Base-by-base conservation (phyloP, 2,113 vertebrate genomes). In the Gambusia holbrooki region DNA sequence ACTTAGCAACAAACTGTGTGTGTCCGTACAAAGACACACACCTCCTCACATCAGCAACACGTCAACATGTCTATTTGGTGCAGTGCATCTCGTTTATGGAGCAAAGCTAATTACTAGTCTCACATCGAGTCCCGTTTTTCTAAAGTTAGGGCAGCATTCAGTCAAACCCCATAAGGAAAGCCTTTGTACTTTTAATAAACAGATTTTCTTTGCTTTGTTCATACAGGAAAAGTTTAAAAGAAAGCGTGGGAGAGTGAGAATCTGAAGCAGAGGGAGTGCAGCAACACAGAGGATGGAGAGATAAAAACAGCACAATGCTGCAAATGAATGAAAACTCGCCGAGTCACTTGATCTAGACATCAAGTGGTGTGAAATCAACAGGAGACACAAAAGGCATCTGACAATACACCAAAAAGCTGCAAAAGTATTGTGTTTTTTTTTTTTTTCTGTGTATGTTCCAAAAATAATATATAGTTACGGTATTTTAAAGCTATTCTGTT, bases 381-480 rank as follows among this genome's bases (percentile, higher is more conserved):
- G 25, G 84, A 58, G 33, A 22, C 69, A 74, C 45, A 83, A 22
- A 84, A 84, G 76, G 69, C 77, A 87, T 88, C 82, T 85, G 83
- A 89, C 79, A 84, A 89, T 85, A 89, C 78, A 89, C 79, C 51
- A 66, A 84, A 91, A 85, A 90, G 78, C 77, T 88, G 85, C 84
- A 89, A 89, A 88, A 77, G 84, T 87, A 19, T 17, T 48, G 17
- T 54, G 3, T 48, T 37, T 13, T n/a, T 86, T 89, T n/a, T 35
- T 89, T 92, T 86, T 89, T 84, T 92, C 90, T 91, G 90, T 94
- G 88, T 93, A 94, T 93, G 90, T 93, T 92, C 87, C 92, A 82
- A 92, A 88, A 90, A 91, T 90, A 93, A 94, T 95, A 94, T 92
- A 94, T 94, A 94, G 89, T 81, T 88, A 77, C 79, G 77, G 86